These are phyloP conservation scores for Oreochromis spilurus DNA, from an alignment of 2,113 vertebrate genomes.

Conservation along the genomic window DNA sequence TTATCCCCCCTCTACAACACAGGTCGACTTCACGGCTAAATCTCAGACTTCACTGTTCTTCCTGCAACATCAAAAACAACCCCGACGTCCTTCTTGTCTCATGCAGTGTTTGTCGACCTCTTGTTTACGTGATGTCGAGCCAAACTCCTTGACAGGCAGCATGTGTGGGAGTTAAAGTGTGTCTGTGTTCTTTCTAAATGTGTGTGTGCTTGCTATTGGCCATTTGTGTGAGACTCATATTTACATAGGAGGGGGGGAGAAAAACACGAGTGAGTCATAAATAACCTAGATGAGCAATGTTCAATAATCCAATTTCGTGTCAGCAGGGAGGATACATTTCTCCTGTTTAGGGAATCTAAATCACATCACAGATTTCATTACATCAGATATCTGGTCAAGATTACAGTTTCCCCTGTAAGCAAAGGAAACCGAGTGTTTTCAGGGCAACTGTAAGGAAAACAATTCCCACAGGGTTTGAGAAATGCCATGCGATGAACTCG, in stretches of 20 bases:
- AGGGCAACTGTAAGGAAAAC: not conserved
- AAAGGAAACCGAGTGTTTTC: not conserved
- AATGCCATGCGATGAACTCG: rapidly evolving
- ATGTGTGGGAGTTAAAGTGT: not conserved
- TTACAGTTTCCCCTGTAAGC: not conserved
- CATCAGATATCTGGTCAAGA: conserved; percentile 14
- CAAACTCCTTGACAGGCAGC: not conserved
- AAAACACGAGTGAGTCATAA: not conserved
- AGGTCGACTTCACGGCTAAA: not conserved
- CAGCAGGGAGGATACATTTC: conserved; percentile 13
- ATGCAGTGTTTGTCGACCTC: not conserved
- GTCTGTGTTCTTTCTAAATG: not conserved
- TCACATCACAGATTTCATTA: conserved; percentile 12
- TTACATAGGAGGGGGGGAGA: not conserved
- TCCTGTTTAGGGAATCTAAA: conserved; percentile 19
- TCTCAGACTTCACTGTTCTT: not conserved
- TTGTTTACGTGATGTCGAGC: not conserved
- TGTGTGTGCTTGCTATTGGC: not conserved
- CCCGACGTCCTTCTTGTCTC: not conserved
- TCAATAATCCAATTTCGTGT: conserved; percentile 18
- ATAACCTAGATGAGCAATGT: conserved; percentile 10
- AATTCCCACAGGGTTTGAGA: not conserved
- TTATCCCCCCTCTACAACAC: not conserved
- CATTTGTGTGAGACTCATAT: not conserved
- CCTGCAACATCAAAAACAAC: not conserved